Conservation (phyloP, 1,140 invertebrate genomes). For the Plutomurus gul region DNA sequence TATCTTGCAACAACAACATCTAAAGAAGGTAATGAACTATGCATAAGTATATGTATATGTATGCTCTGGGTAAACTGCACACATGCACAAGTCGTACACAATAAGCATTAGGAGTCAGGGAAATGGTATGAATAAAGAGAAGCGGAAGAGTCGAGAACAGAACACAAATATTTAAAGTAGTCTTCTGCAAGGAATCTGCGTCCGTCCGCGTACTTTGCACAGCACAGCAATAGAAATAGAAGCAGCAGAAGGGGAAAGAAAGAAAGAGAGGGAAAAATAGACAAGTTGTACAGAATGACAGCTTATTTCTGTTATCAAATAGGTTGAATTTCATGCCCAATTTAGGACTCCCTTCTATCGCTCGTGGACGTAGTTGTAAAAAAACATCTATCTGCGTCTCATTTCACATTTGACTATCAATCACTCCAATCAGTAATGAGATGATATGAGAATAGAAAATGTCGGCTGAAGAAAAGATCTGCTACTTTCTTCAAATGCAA, state of each 20-base stretch:
- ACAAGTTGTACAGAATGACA: slow-evolving; percentile 49
- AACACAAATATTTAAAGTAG: slow-evolving; percentile 48
- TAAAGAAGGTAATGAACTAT: background rate
- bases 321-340: slow-evolving; percentile 50
- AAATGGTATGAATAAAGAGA: background rate
- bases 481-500: background rate
- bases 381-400: slow-evolving; percentile 42
- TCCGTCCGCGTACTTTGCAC: too few relatives aligned
- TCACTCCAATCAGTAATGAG: slow-evolving; percentile 36
- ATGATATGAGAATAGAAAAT: background rate
- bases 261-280: slow-evolving; percentile 38
- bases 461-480: background rate
- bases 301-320: slow-evolving; percentile 51
- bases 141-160: background rate
- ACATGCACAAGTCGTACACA: background rate
- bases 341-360: slow-evolving; percentile 42
- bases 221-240: too few relatives aligned
- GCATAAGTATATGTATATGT: background rate
- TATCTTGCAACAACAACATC: background rate
- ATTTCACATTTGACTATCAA: slow-evolving; percentile 46
- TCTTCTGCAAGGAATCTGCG: slow-evolving; percentile 19
- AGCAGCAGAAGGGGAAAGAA: slow-evolving; percentile 30
- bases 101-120: background rate
- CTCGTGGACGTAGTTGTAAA: slow-evolving; percentile 26
- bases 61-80: background rate